Evolutionary conservation across 2,888 invertebrate genomes (phyloP).

Genomic region (Drosophila birchii): DNA sequence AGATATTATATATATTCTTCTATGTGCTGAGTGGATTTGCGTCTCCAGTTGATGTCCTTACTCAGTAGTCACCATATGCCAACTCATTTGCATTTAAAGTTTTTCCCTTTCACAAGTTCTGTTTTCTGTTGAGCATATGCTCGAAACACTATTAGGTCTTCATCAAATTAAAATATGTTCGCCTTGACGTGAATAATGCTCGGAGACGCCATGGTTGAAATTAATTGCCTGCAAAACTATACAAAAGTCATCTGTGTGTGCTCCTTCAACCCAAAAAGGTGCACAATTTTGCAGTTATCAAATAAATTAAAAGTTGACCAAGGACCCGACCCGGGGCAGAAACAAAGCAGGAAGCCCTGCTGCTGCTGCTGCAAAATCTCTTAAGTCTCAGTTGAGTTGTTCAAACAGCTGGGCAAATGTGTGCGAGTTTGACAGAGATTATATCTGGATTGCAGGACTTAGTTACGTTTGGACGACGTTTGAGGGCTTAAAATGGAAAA

Average conservation of each 20-base stretch:
- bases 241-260: conserved; percentile 32
- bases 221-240: conserved; percentile 72
- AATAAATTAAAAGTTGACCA: conserved; percentile 69
- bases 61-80: conserved; percentile 28
- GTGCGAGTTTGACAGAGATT: conserved; percentile 41
- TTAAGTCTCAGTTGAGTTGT: conserved; percentile 50
- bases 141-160: conserved; percentile 62
- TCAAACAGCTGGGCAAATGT: conserved; percentile 56
- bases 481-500: conserved; percentile 16
- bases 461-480: conserved; percentile 17
- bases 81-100: conserved; percentile 60
- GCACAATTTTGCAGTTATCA: conserved; percentile 55
- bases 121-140: conserved; percentile 55
- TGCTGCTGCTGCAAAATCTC: conserved; percentile 41
- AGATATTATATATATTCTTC: neutral
- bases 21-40: conserved; percentile 2
- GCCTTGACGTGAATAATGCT: conserved; percentile 62
- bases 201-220: conserved; percentile 53
- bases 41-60: conserved; percentile 28
- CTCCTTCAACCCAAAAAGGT: conserved; percentile 50
- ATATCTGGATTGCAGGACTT: conserved; percentile 34
- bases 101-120: conserved; percentile 51
- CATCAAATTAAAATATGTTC: conserved; percentile 75
- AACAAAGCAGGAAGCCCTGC: conserved; percentile 35
- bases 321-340: conserved; percentile 26